Evolutionary conservation across 2,888 invertebrate genomes (phyloP).

Genomic region (Halictus quadricinctus): DNA sequence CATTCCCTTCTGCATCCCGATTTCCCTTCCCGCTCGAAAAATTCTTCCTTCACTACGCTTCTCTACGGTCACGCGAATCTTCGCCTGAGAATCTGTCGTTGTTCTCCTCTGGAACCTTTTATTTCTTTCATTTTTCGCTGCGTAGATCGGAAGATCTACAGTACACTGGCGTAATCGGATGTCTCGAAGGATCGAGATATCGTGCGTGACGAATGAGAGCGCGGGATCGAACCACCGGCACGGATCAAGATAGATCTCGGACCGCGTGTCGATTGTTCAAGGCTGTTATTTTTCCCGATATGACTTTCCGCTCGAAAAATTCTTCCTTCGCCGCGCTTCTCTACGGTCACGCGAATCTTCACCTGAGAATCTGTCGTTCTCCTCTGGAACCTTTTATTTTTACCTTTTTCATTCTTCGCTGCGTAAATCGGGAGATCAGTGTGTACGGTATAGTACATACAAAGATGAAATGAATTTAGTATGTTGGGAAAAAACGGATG

Average conservation of each 20-base stretch:
- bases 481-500: neutral
- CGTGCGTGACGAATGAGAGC: neutral
- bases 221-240: neutral
- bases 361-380: neutral
- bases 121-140: too few species aligned
- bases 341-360: neutral
- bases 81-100: neutral
- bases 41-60: neutral
- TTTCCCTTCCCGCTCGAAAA: neutral
- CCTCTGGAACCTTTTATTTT: too few species aligned
- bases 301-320: neutral
- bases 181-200: slow-evolving; percentile 8
- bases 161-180: neutral
- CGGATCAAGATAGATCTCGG: slow-evolving; percentile 19
- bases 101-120: too few species aligned
- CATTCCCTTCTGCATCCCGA: too few species aligned
- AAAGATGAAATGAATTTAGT: too few species aligned
- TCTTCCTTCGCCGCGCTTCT: neutral
- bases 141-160: too few species aligned
- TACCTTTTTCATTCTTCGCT: too few species aligned
- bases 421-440: too few species aligned
- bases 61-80: neutral
- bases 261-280: slow-evolving; percentile 45
- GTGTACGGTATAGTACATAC: too few species aligned
- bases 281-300: slow-evolving; percentile 35